A percentile compares a stretch with the other conserved stretches of the same genome.
Evolutionary conservation across 2,797 vertebrate genomes (phyloP).

Genomic region (Poeciliopsis paucimaculata): DNA sequence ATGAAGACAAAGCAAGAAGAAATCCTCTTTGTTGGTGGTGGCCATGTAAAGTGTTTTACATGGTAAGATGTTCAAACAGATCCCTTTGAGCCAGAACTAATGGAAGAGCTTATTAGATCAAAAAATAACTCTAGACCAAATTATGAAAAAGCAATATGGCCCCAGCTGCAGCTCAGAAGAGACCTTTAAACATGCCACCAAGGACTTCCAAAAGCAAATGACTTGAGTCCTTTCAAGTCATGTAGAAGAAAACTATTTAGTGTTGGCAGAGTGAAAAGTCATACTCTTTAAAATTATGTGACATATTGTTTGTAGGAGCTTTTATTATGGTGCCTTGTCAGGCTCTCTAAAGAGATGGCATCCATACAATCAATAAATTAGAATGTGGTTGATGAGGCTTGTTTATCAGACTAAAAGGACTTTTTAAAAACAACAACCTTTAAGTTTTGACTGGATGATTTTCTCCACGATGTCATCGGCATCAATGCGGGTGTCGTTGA

Average conservation of each 20-base stretch:
- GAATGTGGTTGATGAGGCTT: neutral
- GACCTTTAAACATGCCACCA: neutral
- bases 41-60: neutral
- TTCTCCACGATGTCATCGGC: too few species aligned
- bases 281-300: neutral
- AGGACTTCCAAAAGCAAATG: neutral
- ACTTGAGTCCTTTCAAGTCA: neutral
- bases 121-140: neutral
- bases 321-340: neutral
- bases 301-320: neutral
- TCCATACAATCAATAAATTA: neutral
- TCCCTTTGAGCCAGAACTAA: neutral
- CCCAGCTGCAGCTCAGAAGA: constrained; percentile 2
- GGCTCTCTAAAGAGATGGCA: neutral
- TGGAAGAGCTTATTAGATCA: neutral
- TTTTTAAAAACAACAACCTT: neutral
- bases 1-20: constrained; percentile 13
- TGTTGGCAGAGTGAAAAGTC: neutral
- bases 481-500: too few species aligned
- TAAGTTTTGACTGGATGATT: too few species aligned
- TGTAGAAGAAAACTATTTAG: neutral
- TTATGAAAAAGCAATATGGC: neutral
- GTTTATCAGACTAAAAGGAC: neutral
- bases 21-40: neutral
- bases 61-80: constrained; percentile 7